phyloP scores from a whole-genome alignment of 1,140 invertebrate species.

The Achroia grisella region DNA sequence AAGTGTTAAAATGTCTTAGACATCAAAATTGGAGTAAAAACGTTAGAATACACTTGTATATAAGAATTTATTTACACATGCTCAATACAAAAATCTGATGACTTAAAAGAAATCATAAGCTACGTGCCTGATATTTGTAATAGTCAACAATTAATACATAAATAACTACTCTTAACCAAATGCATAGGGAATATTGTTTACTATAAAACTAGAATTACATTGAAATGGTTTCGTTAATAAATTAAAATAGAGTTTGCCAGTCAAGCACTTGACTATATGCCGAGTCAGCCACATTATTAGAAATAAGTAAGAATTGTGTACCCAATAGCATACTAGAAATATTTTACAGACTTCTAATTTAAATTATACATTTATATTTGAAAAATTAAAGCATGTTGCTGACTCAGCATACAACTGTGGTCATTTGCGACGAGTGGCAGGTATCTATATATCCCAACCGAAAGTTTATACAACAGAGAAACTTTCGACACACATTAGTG shows the following conservation, averaged over 20 bases:
- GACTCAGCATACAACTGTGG: too few relatives aligned
- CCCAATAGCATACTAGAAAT: too few relatives aligned
- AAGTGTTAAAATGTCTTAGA: slow-evolving; percentile 30
- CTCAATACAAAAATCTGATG: slow-evolving; percentile 26
- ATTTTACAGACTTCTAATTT: too few relatives aligned
- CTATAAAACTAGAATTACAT: slow-evolving; percentile 13
- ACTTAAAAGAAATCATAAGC: slow-evolving; percentile 8
- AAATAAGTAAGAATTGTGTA: too few relatives aligned
- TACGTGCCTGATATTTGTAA: slow-evolving; percentile 13
- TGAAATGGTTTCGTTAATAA: not conserved
- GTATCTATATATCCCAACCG: too few relatives aligned
- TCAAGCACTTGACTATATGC: not conserved
- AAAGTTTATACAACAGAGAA: slow-evolving; percentile 5
- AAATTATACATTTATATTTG: too few relatives aligned
- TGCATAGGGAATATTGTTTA: slow-evolving; percentile 19
- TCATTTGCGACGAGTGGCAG: too few relatives aligned
- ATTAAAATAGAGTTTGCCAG: slow-evolving; percentile 7
- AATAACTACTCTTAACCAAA: slow-evolving; percentile 30
- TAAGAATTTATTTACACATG: slow-evolving; percentile 37
- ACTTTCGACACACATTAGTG: slow-evolving; percentile 13
- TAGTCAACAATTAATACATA: slow-evolving; percentile 17
- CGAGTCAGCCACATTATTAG: too few relatives aligned
- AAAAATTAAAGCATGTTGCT: too few relatives aligned
- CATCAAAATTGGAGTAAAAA: slow-evolving; percentile 12
- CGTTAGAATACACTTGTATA: slow-evolving; percentile 7